phyloP scores from a whole-genome alignment of 2,797 vertebrate genomes.

The Cynopterus sphinx region DNA sequence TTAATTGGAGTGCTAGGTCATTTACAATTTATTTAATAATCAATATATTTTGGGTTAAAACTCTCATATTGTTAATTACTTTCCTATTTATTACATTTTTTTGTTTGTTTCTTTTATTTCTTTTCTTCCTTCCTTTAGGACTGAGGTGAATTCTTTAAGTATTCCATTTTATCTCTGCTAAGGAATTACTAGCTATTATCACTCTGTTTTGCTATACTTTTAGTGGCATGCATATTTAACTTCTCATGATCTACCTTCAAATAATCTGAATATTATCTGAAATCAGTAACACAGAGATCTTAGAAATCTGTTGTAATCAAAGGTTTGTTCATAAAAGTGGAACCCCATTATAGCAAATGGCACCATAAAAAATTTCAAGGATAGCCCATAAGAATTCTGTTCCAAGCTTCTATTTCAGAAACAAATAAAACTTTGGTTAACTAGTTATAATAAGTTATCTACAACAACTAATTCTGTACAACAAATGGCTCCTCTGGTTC shows the following conservation, averaged over 20 bases:
- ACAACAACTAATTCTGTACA: conserved; percentile 2
- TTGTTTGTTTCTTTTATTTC: background rate
- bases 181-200: background rate
- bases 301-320: background rate
- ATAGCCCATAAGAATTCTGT: background rate
- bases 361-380: background rate
- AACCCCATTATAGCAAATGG: conserved; percentile 7
- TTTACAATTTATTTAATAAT: background rate
- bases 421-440: conserved; percentile 31
- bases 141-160: background rate
- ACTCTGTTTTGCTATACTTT: background rate
- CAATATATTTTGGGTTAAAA: background rate
- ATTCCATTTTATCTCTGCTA: background rate
- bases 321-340: background rate
- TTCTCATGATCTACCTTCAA: background rate
- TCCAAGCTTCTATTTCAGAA: conserved; percentile 32
- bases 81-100: background rate
- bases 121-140: background rate
- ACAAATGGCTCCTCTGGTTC: background rate
- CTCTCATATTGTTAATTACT: background rate
- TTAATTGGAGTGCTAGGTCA: background rate
- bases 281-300: background rate
- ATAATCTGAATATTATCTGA: background rate
- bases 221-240: background rate
- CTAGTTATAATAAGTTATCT: background rate